Conservation (phyloP, 2,797 vertebrate species). For the Myoxocephalus aenaeus region DNA sequence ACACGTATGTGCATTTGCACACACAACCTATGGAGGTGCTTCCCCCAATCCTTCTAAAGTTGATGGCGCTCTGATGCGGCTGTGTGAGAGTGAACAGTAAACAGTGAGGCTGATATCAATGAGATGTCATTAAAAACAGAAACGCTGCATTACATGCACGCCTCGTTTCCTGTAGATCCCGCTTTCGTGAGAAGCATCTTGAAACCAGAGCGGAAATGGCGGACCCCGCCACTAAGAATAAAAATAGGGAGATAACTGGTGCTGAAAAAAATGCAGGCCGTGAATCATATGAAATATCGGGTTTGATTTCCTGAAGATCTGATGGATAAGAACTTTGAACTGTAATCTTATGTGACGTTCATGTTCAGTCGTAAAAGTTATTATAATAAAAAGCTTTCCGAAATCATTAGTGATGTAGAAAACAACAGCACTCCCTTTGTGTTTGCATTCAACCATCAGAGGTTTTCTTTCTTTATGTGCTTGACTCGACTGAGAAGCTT, state of each 20-base stretch:
- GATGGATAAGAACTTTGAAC: not conserved
- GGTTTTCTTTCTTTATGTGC: not conserved
- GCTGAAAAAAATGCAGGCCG: not conserved
- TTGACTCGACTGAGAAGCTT: constrained; percentile 4
- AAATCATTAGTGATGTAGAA: not conserved
- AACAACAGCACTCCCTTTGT: not conserved
- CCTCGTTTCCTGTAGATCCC: not conserved
- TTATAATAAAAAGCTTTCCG: not conserved
- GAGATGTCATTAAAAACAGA: not conserved
- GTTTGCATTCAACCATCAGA: not conserved
- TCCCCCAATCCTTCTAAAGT: not conserved
- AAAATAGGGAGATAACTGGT: not conserved
- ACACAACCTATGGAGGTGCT: not conserved
- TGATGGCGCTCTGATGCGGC: not conserved
- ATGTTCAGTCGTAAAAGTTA: not conserved
- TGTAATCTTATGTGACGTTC: not conserved
- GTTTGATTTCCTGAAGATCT: constrained; percentile 3
- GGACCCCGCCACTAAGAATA: not conserved
- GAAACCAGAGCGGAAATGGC: not conserved
- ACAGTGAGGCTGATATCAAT: not conserved
- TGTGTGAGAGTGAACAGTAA: not conserved
- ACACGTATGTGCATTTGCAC: not conserved
- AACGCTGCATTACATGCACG: not conserved
- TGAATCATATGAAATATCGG: not conserved
- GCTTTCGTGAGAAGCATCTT: not conserved